Conservation (phyloP, 35 echinoderm and acorn worm species). For the Acanthaster planci region DNA sequence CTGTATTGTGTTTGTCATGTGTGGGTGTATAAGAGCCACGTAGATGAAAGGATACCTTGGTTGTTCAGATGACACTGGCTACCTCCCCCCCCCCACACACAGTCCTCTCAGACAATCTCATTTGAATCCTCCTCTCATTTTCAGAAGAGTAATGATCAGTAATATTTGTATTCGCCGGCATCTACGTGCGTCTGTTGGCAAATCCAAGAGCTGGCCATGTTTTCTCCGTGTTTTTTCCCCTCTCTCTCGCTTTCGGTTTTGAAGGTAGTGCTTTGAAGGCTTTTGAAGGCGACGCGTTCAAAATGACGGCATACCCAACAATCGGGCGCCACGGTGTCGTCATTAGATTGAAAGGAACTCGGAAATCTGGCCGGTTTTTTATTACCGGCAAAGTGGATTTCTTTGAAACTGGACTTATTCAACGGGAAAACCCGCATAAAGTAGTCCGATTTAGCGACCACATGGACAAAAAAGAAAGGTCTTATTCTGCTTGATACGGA, state of each 20-base stretch:
- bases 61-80: neutral
- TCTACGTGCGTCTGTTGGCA: conserved; percentile 5
- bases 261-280: no score
- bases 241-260: no score
- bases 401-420: no score
- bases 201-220: neutral
- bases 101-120: no score
- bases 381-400: no score
- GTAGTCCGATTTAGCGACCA: no score
- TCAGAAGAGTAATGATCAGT: neutral
- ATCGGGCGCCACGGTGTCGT: neutral
- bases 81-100: neutral
- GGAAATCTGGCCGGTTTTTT: neutral
- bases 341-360: neutral
- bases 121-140: no score
- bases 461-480: no score
- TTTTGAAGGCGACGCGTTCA: no score
- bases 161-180: conserved; percentile 7
- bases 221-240: neutral
- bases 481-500: no score
- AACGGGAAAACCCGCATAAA: no score
- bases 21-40: neutral
- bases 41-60: neutral
- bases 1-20: neutral
- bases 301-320: neutral